A percentile compares a stretch with the other conserved stretches of the same genome.
phyloP scores from a whole-genome alignment of 2,888 invertebrate species.

The Lacanobia wlatinum region DNA sequence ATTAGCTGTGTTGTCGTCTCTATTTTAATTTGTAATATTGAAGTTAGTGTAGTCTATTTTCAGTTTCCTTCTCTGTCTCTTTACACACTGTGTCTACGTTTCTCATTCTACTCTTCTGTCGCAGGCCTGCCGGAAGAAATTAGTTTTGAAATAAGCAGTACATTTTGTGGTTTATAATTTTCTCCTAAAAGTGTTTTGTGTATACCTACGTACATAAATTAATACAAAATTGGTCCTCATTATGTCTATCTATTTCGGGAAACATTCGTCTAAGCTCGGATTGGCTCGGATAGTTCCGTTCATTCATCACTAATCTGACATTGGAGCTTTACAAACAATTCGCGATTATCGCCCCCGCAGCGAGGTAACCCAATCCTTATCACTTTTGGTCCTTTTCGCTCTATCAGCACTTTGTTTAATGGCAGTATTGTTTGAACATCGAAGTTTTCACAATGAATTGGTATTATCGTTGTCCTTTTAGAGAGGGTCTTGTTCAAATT shows the following conservation, averaged over 20 bases:
- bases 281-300: constrained; percentile 17
- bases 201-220: too few species aligned
- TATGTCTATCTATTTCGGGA: neutral
- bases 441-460: constrained; percentile 29
- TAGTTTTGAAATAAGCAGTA: too few species aligned
- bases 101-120: too few species aligned
- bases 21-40: neutral
- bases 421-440: constrained; percentile 20
- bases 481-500: constrained; percentile 25
- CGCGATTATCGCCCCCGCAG: constrained; percentile 31
- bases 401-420: constrained; percentile 50
- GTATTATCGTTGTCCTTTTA: constrained; percentile 24
- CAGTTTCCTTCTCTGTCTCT: too few species aligned
- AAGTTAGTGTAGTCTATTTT: too few species aligned
- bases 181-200: too few species aligned
- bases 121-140: too few species aligned
- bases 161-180: too few species aligned
- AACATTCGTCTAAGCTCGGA: neutral
- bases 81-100: too few species aligned
- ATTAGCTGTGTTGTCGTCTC: neutral
- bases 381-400: constrained; percentile 28
- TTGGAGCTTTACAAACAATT: constrained; percentile 27
- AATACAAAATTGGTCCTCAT: neutral
- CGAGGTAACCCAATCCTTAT: constrained; percentile 42
- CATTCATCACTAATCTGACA: constrained; percentile 30